These are phyloP conservation scores for Micromesistius poutassou DNA, from an alignment of 2,797 vertebrate species.

Conservation along the genomic window DNA sequence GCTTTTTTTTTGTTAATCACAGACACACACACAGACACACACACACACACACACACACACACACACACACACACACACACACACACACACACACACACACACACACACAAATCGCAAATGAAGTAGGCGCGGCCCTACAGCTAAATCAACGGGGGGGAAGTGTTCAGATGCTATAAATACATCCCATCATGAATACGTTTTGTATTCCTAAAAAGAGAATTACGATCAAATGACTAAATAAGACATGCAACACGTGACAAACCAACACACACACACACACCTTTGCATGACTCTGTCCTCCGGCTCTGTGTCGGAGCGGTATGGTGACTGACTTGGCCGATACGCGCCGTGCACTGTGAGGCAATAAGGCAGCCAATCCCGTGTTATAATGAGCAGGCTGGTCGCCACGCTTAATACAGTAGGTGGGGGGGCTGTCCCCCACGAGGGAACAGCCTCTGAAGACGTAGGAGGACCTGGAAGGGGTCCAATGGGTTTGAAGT, in stretches of 20 bases:
- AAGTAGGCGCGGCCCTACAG: background rate
- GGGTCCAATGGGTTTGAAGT: slow-evolving; percentile 50
- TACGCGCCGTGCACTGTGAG: slow-evolving; percentile 41
- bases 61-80: background rate
- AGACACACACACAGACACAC: slow-evolving; percentile 35
- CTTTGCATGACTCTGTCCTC: too few relatives aligned
- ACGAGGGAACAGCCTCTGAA: slow-evolving; percentile 46
- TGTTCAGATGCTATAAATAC: slow-evolving; percentile 50
- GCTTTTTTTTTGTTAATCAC: too few relatives aligned
- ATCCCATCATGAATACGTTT: too few relatives aligned
- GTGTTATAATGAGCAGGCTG: slow-evolving; percentile 60
- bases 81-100: background rate
- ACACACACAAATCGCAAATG: too few relatives aligned
- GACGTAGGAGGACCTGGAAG: slow-evolving; percentile 49
- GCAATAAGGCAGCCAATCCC: slow-evolving; percentile 59
- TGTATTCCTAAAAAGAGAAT: too few relatives aligned
- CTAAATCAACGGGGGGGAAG: slow-evolving; percentile 12
- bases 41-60: background rate
- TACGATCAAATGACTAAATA: too few relatives aligned
- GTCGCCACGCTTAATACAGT: background rate
- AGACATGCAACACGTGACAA: too few relatives aligned
- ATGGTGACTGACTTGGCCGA: too few relatives aligned
- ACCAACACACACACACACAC: too few relatives aligned
- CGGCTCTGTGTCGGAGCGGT: too few relatives aligned
- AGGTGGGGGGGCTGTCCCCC: background rate